Conservation (phyloP, 2,113 vertebrate species). For the Gasterosteus aculeatus region DNA sequence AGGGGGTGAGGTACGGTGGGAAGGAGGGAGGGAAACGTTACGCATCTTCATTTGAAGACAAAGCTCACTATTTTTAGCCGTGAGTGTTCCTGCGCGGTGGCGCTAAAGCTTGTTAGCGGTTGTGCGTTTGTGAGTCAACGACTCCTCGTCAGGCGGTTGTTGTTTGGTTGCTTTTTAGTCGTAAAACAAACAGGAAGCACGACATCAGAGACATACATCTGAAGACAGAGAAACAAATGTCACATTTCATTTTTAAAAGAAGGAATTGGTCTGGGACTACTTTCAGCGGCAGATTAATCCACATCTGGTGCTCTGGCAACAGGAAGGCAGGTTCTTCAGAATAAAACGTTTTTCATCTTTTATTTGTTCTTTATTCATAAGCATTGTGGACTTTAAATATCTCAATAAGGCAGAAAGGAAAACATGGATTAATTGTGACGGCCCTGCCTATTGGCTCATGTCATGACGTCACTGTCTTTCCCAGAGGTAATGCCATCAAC, state of each 20-base stretch:
- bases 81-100: not conserved
- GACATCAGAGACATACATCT: no score
- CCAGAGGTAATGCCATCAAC: no score
- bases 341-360: not conserved
- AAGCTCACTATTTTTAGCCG: conserved; percentile 56
- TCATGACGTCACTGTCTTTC: no score
- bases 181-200: not conserved
- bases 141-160: conserved; percentile 7
- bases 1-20: conserved; percentile 13
- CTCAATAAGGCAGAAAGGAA: not conserved
- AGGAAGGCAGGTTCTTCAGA: not conserved
- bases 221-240: no score
- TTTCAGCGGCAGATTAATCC: not conserved
- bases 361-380: not conserved
- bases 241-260: no score
- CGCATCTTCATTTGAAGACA: conserved; percentile 40
- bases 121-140: conserved; percentile 18
- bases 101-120: conserved; percentile 12
- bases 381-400: not conserved
- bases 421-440: not conserved
- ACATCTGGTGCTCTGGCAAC: not conserved
- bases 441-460: no score
- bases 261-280: not conserved
- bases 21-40: conserved; percentile 10
- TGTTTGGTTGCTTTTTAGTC: conserved; percentile 18